Evolutionary conservation across 1,140 invertebrate genomes (phyloP), one percentile per base, ranked within the genome.

Genomic region (Drosophila lowei): DNA sequence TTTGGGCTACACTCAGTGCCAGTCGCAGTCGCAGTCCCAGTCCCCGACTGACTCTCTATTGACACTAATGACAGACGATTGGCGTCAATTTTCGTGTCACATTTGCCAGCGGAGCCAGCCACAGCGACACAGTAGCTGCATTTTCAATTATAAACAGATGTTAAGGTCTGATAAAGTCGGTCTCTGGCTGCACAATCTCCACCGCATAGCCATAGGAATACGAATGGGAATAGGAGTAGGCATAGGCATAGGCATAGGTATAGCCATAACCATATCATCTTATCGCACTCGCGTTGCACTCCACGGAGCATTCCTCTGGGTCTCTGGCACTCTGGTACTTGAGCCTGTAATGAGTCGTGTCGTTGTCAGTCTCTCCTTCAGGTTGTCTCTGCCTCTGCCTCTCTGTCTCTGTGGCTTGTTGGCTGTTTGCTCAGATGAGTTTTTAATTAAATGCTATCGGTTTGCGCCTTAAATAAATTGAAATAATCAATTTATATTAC

Each of bases 101-200:
- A 71, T 78, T 72, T 57, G 49, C 65, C 50, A 49, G 34, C 43
- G 49, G 34, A 43, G 65, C 46, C 65, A 77, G 59, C 28, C 16
- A 18, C 44, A 42, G 63, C 42, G 63, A 68, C 65, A 77, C 88
- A 85, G 89, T 90, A 90, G 89, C 89, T 89, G 89, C 85, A 88
- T 90, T 88, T 88, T 90, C 85, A 90, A 90, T 90, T 90, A 90
- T 77, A 89, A 90, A 90, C 89, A 90, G 89, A 90, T 90, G 89
- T 90, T 72, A 90, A 79, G 61, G 63, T 44, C 61, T 75, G 83
- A 88, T 89, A 88, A 75, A 75, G 64, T 50, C 56, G 9, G 15
- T 34, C 15, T 44, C 34, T 13, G 34, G 34, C 63, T 56, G 48
- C 65, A 42, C 43, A 18, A 42, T 56, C 11, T 42, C 44, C 23